Percentiles rank a stretch among this genome's conserved stretches.
phyloP scores from a whole-genome alignment of 2,113 vertebrate genomes.

The Channa argus region DNA sequence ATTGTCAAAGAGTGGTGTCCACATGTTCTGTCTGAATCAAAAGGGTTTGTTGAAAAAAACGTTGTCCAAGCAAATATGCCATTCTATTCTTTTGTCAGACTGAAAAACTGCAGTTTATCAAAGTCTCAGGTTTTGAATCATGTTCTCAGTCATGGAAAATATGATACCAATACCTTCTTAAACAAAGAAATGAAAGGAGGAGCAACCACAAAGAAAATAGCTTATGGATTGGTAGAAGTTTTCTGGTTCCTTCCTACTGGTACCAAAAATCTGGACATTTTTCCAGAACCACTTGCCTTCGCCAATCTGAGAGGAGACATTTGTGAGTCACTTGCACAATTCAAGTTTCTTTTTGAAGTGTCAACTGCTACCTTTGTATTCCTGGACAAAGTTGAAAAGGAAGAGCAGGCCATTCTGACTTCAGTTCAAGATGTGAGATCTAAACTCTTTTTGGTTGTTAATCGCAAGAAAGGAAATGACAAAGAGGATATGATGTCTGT shows the following conservation, averaged over 20 bases:
- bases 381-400: constrained; percentile 69
- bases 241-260: constrained; percentile 78
- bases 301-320: constrained; percentile 79
- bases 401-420: constrained; percentile 61
- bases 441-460: constrained; percentile 57
- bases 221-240: constrained; percentile 81
- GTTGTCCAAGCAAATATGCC: constrained; percentile 63
- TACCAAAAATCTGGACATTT: constrained; percentile 43
- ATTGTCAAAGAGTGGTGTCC: constrained; percentile 67
- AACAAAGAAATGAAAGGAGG: constrained; percentile 67
- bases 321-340: constrained; percentile 60
- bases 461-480: neutral
- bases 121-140: constrained; percentile 83
- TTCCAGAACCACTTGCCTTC: constrained; percentile 67
- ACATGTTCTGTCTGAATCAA: constrained; percentile 39
- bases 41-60: constrained; percentile 53
- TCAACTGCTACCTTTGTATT: constrained; percentile 81
- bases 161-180: constrained; percentile 74
- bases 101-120: constrained; percentile 77
- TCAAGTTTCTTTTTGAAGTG: constrained; percentile 76
- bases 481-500: constrained; percentile 5
- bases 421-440: constrained; percentile 43
- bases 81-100: constrained; percentile 80
- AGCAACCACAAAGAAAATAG: constrained; percentile 57
- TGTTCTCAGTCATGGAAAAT: constrained; percentile 68